phyloP scores from a whole-genome alignment of 2,113 vertebrate genomes.

The Solea solea region DNA sequence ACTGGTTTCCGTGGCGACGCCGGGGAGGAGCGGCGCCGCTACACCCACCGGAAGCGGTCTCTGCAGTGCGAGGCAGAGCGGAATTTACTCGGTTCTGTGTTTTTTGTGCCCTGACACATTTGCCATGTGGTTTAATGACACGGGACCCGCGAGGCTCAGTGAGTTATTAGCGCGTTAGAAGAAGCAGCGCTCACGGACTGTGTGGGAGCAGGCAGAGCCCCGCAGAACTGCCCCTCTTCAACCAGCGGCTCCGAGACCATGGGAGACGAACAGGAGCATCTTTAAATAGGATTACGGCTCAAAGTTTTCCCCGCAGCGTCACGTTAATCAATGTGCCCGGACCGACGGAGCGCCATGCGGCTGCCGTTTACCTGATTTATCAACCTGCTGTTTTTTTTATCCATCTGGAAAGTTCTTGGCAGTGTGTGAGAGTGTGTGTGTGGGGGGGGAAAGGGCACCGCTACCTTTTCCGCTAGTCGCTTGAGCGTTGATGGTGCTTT shows the following conservation, averaged over 20 bases:
- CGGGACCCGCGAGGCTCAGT: not conserved
- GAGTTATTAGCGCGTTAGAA: conserved; percentile 5
- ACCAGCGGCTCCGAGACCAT: conserved; percentile 48
- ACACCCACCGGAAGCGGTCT: conserved; percentile 62
- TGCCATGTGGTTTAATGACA: conserved; percentile 3
- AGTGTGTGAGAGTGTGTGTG: not conserved
- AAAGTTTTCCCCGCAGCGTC: conserved; percentile 1
- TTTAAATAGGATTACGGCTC: conserved; percentile 18
- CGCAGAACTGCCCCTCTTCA: conserved; percentile 33
- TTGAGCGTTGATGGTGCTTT: conserved; percentile 32
- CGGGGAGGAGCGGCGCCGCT: not conserved
- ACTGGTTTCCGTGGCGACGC: not conserved
- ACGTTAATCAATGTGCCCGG: conserved; percentile 49
- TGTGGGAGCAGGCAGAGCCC: conserved; percentile 25
- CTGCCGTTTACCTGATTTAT: conserved; percentile 48
- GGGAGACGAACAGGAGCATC: conserved; percentile 37
- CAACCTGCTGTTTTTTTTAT: conserved; percentile 31
- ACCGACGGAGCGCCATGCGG: conserved; percentile 34
- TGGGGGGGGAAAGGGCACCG: conserved; percentile 51
- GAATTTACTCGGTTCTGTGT: not conserved
- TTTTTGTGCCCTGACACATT: not conserved
- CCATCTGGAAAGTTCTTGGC: conserved; percentile 74
- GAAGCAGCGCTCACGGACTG: conserved; percentile 39
- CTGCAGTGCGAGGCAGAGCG: conserved; percentile 47
- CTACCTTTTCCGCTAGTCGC: conserved; percentile 37